Evolutionary conservation across 2,888 invertebrate species (phyloP), one percentile per base, ranked within the genome.

Genomic region (Drosophila rellima): DNA sequence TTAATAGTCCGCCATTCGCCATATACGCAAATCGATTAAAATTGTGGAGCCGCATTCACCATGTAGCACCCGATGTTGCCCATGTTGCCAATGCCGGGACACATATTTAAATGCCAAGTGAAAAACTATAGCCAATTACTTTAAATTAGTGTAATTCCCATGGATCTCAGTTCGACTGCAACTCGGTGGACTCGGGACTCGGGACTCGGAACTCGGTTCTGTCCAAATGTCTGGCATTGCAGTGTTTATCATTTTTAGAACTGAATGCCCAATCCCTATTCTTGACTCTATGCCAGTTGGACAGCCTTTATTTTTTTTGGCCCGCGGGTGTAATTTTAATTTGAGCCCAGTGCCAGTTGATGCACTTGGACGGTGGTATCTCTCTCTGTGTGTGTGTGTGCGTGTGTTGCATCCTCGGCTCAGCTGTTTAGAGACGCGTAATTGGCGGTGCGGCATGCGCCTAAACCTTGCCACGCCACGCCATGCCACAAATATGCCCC

Each of bases 81-180:
- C 50, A 29, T 29, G 26, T 7, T 26, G 26, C n/a, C n/a, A 26
- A 42, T 33, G 42, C 31, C 72, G 69, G 74, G 77, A 86, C 82
- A 86, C 82, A 85, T 82, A 90, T 90, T 90, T 89, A 90, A 90
- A 90, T 90, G 89, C 87, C 82, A 90, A 89, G 90, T 90, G 88
- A 90, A 90, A 90, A 90, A 88, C 85, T 85, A 85, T 84, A 90
- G 82, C 88, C 91, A 91, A 91, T 91, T 91, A 91, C 91, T 90
- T 90, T 91, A 91, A 92, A 92, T 92, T 92, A 91, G 91, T 91
- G 91, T 89, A 91, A 92, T 92, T 92, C 91, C 89, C 91, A 91
- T 88, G 90, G 80, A 62, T 44, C 76, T 68, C 72, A 42, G 31
- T 51, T 50, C 50, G 39, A 56, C 59, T 70, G 10, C 55, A 20